These are phyloP conservation scores for Xylota segnis DNA, from an alignment of 2,888 invertebrate species.

Conservation along the genomic window DNA sequence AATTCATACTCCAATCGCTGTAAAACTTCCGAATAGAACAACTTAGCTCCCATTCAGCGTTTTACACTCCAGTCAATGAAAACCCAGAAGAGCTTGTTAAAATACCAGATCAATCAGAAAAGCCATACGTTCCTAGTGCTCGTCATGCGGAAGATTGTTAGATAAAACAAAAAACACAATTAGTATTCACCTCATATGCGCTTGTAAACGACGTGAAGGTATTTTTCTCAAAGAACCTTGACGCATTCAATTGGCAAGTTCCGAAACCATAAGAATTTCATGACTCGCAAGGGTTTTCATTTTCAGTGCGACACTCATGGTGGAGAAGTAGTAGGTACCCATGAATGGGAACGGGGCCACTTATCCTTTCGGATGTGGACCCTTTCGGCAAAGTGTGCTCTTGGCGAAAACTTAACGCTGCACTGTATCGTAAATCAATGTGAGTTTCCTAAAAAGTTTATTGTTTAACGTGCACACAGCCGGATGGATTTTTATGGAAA, in stretches of 20 bases:
- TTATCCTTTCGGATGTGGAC: conserved; percentile 11
- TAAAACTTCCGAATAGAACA: not conserved
- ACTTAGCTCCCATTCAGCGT: not conserved
- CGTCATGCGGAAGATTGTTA: not conserved
- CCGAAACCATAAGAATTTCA: conserved; percentile 23
- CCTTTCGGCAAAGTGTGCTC: conserved; percentile 2
- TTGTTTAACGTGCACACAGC: not conserved
- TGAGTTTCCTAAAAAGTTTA: not conserved
- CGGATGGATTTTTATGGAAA: not conserved
- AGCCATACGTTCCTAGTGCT: not conserved
- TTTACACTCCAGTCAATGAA: conserved; percentile 15
- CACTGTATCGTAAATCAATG: conserved; percentile 4
- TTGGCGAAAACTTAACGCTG: not conserved
- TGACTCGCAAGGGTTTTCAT: conserved; percentile 11
- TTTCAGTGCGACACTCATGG: not conserved
- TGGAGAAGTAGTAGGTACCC: not conserved
- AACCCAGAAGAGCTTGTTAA: not conserved
- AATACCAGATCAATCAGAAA: conserved; percentile 14
- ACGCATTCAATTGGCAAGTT: conserved; percentile 15
- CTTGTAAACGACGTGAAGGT: conserved; percentile 26
- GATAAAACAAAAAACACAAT: conserved; percentile 2
- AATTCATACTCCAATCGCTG: not conserved
- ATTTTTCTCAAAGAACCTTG: conserved; percentile 26
- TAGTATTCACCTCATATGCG: conserved; percentile 33
- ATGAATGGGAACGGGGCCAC: not conserved